Conservation (phyloP, 2,888 invertebrate species). For the Orchesellides sinensis region DNA sequence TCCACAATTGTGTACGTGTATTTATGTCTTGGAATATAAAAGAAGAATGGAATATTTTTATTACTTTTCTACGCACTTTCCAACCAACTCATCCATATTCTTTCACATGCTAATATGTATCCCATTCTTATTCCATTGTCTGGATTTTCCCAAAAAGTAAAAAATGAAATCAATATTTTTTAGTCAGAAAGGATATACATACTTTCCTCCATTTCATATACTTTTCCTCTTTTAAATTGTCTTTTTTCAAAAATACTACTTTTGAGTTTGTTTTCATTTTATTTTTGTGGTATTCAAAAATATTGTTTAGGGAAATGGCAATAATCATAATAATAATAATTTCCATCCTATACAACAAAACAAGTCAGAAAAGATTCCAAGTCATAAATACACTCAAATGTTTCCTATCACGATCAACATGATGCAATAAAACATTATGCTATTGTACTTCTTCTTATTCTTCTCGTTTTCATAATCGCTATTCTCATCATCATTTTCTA, state of each 20-base stretch:
- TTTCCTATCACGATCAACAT: conserved; percentile 18
- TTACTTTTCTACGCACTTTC: too few species aligned
- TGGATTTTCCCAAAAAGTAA: background rate
- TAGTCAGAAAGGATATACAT: background rate
- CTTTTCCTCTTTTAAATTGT: background rate
- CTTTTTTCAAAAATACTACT: background rate
- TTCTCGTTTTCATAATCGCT: too few species aligned
- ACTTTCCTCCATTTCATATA: background rate
- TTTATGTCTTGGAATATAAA: background rate
- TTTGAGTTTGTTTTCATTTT: background rate
- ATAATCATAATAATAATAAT: conserved; percentile 14
- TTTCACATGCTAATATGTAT: background rate
- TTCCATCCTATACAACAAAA: background rate
- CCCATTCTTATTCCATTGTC: background rate
- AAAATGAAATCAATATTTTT: conserved; percentile 6
- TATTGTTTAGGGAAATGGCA: background rate
- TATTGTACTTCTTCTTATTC: too few species aligned
- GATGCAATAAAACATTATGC: background rate
- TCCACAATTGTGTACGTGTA: too few species aligned
- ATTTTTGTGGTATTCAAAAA: conserved; percentile 5
- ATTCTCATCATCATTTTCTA: conserved; percentile 2
- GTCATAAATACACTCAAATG: conserved; percentile 2
- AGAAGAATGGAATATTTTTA: background rate
- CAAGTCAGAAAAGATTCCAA: too few species aligned
- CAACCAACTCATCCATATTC: background rate